These are phyloP conservation scores for Hypomesus transpacificus DNA, from an alignment of 2,113 vertebrate species.

Conservation along the genomic window DNA sequence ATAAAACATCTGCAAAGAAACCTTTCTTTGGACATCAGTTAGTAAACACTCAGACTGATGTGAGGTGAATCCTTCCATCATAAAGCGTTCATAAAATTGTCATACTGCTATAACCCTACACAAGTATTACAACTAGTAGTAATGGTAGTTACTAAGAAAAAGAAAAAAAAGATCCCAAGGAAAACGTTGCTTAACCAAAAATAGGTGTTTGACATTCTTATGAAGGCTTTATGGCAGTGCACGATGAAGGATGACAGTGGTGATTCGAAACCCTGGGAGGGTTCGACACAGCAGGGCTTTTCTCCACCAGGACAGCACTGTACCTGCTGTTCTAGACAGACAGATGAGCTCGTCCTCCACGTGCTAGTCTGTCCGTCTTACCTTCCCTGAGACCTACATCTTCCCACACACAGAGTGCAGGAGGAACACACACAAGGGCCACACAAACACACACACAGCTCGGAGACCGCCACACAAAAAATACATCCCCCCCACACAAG, in stretches of 20 bases:
- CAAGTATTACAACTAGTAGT: too few species aligned
- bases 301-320: conserved; percentile 56
- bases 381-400: conserved; percentile 84
- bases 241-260: conserved; percentile 45
- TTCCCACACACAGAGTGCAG: conserved; percentile 76
- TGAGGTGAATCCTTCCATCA: conserved; percentile 45
- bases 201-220: conserved; percentile 27
- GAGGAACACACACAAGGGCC: conserved; percentile 79
- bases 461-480: neutral
- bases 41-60: conserved; percentile 69
- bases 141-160: neutral
- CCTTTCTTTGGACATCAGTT: conserved; percentile 66
- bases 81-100: conserved; percentile 53
- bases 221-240: conserved; percentile 56
- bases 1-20: conserved; percentile 57
- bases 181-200: neutral
- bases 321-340: conserved; percentile 54
- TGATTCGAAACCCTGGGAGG: conserved; percentile 36
- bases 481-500: neutral
- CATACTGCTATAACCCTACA: too few species aligned
- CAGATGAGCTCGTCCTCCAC: conserved; percentile 47
- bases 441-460: conserved; percentile 63
- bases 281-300: conserved; percentile 51
- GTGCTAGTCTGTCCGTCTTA: conserved; percentile 79
- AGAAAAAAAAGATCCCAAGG: neutral